Percentiles rank a stretch among this genome's conserved stretches.
phyloP scores from a whole-genome alignment of 1,140 invertebrate genomes.

The Hetaerina americana region DNA sequence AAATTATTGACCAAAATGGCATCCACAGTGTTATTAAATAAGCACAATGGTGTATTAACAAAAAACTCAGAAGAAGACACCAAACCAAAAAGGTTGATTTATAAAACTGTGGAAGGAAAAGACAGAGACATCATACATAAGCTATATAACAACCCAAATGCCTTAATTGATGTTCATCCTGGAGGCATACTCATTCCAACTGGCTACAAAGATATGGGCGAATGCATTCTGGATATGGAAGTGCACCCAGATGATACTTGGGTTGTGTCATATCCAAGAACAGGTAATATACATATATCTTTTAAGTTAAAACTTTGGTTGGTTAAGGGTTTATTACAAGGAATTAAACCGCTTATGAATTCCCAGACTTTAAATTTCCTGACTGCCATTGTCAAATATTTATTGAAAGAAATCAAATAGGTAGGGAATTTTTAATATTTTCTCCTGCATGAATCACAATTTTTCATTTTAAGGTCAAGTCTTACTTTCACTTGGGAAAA shows the following conservation, averaged over 20 bases:
- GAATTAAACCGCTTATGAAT: no score
- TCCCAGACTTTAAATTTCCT: no score
- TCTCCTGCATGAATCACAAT: no score
- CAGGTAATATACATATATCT: slow-evolving; percentile 46
- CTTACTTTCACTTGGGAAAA: no score
- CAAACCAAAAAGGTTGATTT: slow-evolving; percentile 24
- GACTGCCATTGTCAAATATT: no score
- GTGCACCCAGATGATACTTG: slow-evolving; percentile 59
- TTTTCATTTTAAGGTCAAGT: no score
- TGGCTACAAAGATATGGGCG: slow-evolving; percentile 47
- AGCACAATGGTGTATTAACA: no score
- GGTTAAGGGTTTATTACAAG: no score
- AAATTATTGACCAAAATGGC: no score
- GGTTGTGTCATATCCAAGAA: slow-evolving; percentile 68
- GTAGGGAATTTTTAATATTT: no score
- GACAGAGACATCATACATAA: slow-evolving; percentile 43
- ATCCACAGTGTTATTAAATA: no score
- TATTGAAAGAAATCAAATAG: no score
- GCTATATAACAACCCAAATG: slow-evolving; percentile 47
- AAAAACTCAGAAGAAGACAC: not conserved
- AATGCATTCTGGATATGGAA: slow-evolving; percentile 49
- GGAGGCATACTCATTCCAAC: slow-evolving; percentile 50
- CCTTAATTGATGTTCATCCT: slow-evolving; percentile 54
- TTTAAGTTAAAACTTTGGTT: not conserved
- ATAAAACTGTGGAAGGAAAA: slow-evolving; percentile 44